Evolutionary conservation across 2,113 vertebrate species (phyloP).

Genomic region (Phalacrocorax aristotelis): DNA sequence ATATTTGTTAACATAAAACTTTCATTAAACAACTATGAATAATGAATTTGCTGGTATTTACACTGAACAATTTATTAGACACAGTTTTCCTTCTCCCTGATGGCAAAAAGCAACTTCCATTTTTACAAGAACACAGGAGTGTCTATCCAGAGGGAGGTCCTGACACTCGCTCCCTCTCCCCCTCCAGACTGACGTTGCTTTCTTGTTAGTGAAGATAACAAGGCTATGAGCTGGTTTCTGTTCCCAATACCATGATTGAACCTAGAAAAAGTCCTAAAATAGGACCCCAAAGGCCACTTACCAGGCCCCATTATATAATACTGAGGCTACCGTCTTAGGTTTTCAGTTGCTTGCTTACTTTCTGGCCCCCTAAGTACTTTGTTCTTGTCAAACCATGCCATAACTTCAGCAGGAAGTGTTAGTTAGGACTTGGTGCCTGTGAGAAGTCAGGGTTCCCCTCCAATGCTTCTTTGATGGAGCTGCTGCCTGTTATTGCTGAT

Average conservation of each 20-base stretch:
- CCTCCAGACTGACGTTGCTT: neutral
- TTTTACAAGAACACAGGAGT: neutral
- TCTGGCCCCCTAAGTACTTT: neutral
- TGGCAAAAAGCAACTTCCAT: neutral
- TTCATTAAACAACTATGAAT: slow-evolving; percentile 49
- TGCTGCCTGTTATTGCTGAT: neutral
- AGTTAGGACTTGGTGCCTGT: neutral
- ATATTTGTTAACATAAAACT: slow-evolving; percentile 45
- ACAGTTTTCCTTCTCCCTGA: neutral
- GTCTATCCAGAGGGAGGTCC: neutral
- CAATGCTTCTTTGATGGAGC: rapidly evolving
- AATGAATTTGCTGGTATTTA: slow-evolving; percentile 41
- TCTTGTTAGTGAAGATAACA: neutral
- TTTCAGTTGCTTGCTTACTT: neutral
- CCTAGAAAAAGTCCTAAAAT: neutral
- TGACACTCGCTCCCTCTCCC: rapidly evolving
- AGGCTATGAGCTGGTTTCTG: neutral
- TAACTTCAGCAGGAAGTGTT: neutral
- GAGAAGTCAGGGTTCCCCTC: rapidly evolving
- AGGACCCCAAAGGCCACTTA: neutral
- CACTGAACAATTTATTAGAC: neutral
- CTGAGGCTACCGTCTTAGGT: neutral
- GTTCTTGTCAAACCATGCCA: neutral
- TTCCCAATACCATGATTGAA: neutral
- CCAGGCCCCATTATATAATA: neutral